A percentile compares a stretch with the other conserved stretches of the same genome.
phyloP scores from a whole-genome alignment of 2,113 vertebrate species.

The Takifugu bimaculatus region DNA sequence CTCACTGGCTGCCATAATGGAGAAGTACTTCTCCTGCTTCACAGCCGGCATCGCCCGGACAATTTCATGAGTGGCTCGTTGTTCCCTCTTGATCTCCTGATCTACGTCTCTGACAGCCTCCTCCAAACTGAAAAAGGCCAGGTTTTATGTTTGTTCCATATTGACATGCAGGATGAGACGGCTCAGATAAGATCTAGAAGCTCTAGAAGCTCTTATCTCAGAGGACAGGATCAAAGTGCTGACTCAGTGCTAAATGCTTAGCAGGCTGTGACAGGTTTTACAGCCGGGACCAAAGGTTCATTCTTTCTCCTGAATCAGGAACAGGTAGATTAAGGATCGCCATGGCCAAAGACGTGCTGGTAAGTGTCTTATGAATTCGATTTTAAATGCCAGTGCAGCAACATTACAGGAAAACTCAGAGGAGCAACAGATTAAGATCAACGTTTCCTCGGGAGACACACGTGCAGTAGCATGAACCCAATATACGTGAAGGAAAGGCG shows the following conservation, averaged over 20 bases:
- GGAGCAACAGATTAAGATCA: background rate
- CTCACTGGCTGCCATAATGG: constrained; percentile 85
- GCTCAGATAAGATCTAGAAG: too few species aligned
- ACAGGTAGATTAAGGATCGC: constrained; percentile 5
- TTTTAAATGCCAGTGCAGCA: too few species aligned
- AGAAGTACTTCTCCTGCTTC: constrained; percentile 84
- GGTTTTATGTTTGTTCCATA: too few species aligned
- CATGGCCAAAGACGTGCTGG: background rate
- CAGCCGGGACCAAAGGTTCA: constrained; percentile 36
- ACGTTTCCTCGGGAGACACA: background rate
- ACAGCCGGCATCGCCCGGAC: constrained; percentile 85
- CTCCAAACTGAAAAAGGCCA: constrained; percentile 78
- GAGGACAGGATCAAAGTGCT: background rate
- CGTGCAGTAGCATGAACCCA: background rate
- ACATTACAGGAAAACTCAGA: background rate
- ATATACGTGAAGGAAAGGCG: background rate
- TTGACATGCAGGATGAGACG: too few species aligned
- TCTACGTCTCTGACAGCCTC: constrained; percentile 82
- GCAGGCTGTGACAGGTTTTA: constrained; percentile 29
- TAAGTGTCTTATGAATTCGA: constrained; percentile 13
- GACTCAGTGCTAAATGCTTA: constrained; percentile 20
- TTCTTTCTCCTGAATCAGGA: background rate
- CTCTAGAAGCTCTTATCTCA: too few species aligned
- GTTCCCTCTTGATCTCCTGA: constrained; percentile 83
- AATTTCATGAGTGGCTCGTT: constrained; percentile 82